A percentile compares a stretch with the other conserved stretches of the same genome.
Evolutionary conservation across 2,113 vertebrate genomes (phyloP).

Genomic region (Todiramphus chloris): DNA sequence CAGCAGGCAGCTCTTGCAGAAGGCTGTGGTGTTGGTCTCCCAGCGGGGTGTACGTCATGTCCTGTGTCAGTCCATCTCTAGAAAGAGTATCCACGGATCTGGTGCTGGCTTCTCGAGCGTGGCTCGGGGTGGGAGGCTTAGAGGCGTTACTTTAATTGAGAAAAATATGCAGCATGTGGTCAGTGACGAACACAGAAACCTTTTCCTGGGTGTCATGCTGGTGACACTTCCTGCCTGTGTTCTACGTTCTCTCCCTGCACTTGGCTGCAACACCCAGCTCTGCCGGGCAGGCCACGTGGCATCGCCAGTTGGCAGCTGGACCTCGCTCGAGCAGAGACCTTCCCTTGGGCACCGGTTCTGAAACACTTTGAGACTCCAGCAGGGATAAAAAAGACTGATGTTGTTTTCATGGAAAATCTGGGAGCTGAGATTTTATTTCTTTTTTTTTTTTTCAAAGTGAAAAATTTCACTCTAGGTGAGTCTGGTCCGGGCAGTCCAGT

Average conservation of each 20-base stretch:
- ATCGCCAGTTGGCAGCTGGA: not conserved
- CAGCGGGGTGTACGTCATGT: rapidly evolving
- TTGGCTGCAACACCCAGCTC: not conserved
- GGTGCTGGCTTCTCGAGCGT: not conserved
- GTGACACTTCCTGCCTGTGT: not conserved
- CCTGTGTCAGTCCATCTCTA: rapidly evolving
- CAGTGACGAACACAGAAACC: not conserved
- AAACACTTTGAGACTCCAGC: not conserved
- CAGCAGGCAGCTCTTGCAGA: not conserved
- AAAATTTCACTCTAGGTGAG: not conserved
- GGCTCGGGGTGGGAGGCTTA: not conserved
- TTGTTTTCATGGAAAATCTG: constrained; percentile 22
- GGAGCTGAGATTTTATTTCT: not conserved
- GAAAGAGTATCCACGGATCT: not conserved
- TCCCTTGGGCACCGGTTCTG: not conserved
- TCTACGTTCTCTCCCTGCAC: not conserved
- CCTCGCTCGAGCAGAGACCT: not conserved
- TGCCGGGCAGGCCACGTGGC: not conserved
- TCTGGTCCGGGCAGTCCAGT: not conserved
- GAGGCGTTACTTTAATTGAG: rapidly evolving
- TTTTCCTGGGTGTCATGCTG: not conserved
- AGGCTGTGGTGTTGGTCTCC: rapidly evolving
- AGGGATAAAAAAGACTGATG: constrained; percentile 18
- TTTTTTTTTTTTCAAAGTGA: not conserved
- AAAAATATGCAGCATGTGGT: rapidly evolving